phyloP scores from a whole-genome alignment of 2,113 vertebrate species.

The Taurulus bubalis region DNA sequence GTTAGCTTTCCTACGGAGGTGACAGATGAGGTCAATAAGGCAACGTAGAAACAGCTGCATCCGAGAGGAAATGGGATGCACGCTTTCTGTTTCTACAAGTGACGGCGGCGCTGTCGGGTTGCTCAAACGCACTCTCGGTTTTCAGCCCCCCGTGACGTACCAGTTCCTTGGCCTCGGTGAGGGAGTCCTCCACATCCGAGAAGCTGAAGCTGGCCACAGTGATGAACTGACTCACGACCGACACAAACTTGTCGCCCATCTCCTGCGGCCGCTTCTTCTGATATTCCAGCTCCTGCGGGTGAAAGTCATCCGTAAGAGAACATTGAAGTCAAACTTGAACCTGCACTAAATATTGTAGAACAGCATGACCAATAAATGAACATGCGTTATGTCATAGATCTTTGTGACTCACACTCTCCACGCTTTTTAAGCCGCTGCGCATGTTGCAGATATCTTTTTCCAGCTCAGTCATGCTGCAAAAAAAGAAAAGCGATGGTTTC shows the following conservation, averaged over 20 bases:
- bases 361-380: not conserved
- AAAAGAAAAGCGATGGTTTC: not conserved
- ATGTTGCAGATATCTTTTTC: slow-evolving; percentile 96
- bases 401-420: slow-evolving; percentile 91
- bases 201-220: slow-evolving; percentile 98
- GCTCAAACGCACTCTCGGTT: not conserved
- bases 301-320: not conserved
- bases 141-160: slow-evolving; percentile 77
- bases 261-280: slow-evolving; percentile 90
- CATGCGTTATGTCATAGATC: not conserved
- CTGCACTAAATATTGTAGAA: not conserved
- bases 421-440: slow-evolving; percentile 92
- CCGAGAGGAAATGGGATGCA: slow-evolving; percentile 39
- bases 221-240: slow-evolving; percentile 98
- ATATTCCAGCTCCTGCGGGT: slow-evolving; percentile 91
- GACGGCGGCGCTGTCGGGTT: not conserved
- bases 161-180: slow-evolving; percentile 94
- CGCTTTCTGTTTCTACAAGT: slow-evolving; percentile 29
- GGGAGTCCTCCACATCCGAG: slow-evolving; percentile 96
- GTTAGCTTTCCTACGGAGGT: slow-evolving; percentile 54
- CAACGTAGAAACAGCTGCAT: slow-evolving; percentile 50
- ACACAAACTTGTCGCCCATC: slow-evolving; percentile 95
- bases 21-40: slow-evolving; percentile 41
- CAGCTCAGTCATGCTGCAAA: slow-evolving; percentile 94
- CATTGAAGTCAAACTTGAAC: not conserved